Evolutionary conservation across 1,140 invertebrate species (phyloP), one percentile per base, ranked within the genome.

Genomic region (Heterodera carotae): DNA sequence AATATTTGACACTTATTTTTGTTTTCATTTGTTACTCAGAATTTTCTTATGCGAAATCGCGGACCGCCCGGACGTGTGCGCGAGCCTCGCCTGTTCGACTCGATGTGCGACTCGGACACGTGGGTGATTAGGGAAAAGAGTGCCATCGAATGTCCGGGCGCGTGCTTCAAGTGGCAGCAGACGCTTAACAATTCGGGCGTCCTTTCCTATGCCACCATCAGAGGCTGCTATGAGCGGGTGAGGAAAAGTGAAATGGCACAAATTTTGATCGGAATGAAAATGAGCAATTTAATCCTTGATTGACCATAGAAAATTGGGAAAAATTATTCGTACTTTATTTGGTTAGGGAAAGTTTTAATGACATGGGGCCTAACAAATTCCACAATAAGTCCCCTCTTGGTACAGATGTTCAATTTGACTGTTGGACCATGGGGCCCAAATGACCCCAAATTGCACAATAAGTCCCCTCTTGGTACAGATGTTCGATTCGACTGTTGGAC

Each of bases 151-250:
- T 83, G 82, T 60, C 48, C 83, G 59, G 81, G 80, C 39, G 64
- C 71, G n/a, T 83, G 82, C 69, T 83, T 83, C 66, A 83, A 83
- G 69, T 83, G 82, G 82, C 82, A 83, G 36, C 83, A 83, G 48
- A 81, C 82, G 33, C 60, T 83, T 1, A 84, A 83, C 69, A 84
- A 83, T 53, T 82, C 62, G 59, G 79, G 79, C 2, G 80, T 82
- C 29, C 62, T 62, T 29, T 80, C 79, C 12, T 80, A 80, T 56
- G 29, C 79, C 31, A 80, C 79, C 22, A 80, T 80, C 36, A 68
- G 79, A n/a, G 79, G 80, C 27, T 80, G 79, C 62, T 81, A 81
- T 34, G 72, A 56, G 27, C 59, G 56, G 29, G 72, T 74, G 43
- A 31, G 43, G 29, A 8, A 72, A 22, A 59, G 8, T 15, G 12